Percentiles rank a stretch among this genome's conserved stretches.
Evolutionary conservation across 64 coral and sea anemone genomes (phyloP).

Genomic region (Astreopora myriophthalma): DNA sequence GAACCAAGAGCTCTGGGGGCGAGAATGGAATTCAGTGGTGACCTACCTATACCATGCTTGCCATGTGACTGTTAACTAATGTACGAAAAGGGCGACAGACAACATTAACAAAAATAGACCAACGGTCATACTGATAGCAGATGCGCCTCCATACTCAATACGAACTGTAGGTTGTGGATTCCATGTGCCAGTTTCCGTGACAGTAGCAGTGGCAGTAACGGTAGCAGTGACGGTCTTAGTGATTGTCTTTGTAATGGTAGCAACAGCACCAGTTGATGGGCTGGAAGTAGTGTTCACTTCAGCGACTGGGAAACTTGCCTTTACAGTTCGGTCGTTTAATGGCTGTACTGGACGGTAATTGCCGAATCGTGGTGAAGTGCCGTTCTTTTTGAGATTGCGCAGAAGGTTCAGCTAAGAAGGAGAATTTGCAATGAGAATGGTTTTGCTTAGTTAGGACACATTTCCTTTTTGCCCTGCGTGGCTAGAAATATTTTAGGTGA

Average conservation of each 20-base stretch:
- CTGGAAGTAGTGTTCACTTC: background rate
- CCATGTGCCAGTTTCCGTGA: background rate
- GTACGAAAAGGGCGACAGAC: background rate
- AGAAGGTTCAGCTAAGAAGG: conserved; percentile 56
- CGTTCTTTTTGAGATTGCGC: conserved; percentile 32
- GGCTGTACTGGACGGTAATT: conserved; percentile 72
- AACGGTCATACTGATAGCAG: background rate
- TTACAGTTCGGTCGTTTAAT: conserved; percentile 49
- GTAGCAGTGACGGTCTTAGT: background rate
- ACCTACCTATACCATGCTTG: background rate
- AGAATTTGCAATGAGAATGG: background rate
- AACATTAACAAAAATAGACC: background rate
- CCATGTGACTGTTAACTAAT: background rate
- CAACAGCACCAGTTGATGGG: background rate
- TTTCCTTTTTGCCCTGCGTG: background rate
- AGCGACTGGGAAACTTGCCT: conserved; percentile 22
- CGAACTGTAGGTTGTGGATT: background rate
- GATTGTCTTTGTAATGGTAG: background rate
- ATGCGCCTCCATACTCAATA: background rate
- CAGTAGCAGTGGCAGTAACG: background rate
- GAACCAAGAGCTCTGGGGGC: background rate
- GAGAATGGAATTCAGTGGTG: background rate
- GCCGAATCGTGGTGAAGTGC: background rate
- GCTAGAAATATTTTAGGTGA: too few relatives aligned
- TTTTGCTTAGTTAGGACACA: too few relatives aligned